Conservation (phyloP, 2,888 invertebrate genomes). For the Parasteatoda lunata region DNA sequence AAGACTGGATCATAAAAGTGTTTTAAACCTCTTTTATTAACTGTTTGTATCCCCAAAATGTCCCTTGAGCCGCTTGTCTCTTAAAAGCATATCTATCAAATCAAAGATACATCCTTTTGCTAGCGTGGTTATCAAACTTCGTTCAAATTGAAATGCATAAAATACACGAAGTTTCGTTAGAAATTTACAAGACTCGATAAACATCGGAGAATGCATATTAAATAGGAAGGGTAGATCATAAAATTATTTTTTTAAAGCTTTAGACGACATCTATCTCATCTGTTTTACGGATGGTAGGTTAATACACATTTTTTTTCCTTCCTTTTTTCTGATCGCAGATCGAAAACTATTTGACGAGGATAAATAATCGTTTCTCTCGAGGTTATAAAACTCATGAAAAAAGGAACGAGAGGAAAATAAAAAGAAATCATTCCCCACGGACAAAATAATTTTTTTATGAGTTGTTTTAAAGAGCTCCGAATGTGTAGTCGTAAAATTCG, state of each 20-base stretch:
- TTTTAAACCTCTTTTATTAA: no score
- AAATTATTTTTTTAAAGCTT: background rate
- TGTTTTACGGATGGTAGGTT: background rate
- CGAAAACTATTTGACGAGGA: conserved; percentile 3
- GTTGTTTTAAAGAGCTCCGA: conserved; percentile 15
- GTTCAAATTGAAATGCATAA: no score
- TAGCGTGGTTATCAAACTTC: background rate
- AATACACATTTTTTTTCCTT: background rate
- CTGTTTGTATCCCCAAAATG: background rate
- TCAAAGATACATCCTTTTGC: background rate
- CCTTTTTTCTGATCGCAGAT: background rate
- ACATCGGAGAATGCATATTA: conserved; percentile 1
- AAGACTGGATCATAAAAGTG: no score
- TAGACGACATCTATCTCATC: background rate
- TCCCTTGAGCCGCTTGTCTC: background rate
- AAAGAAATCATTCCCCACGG: background rate
- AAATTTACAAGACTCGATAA: background rate
- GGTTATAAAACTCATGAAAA: background rate
- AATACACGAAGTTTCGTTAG: background rate
- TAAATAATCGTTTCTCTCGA: conserved; percentile 1
- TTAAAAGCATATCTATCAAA: conserved; percentile 3
- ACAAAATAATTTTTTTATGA: conserved; percentile 20
- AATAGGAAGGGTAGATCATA: background rate
- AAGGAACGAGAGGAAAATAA: background rate
- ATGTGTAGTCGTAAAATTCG: conserved; percentile 14